Conservation (phyloP, 2,888 invertebrate genomes). For the Brachyptera risi region DNA sequence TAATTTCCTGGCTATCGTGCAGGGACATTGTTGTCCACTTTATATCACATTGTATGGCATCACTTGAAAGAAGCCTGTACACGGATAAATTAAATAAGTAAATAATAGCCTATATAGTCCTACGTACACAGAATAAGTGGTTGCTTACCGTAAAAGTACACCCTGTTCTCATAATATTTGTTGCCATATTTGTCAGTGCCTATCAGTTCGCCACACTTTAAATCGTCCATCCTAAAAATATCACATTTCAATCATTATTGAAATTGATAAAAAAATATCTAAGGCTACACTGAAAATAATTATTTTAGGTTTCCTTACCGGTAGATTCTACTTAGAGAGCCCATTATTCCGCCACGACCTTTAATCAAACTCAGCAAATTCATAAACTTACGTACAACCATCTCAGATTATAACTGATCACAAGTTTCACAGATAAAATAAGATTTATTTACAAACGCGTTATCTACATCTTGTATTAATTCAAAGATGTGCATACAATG, state of each 20-base stretch:
- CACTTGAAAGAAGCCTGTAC: background rate
- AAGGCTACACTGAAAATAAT: no score
- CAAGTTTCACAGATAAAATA: background rate
- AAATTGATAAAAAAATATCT: no score
- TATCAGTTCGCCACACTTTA: conserved; percentile 76
- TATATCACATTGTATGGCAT: no score
- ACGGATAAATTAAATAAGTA: background rate
- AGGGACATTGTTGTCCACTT: no score
- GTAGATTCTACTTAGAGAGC: background rate
- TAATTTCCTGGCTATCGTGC: no score
- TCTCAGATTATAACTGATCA: no score
- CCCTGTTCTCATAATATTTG: conserved; percentile 86
- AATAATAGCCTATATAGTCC: no score
- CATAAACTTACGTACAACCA: no score
- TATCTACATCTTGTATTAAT: no score
- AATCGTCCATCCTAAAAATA: conserved; percentile 62
- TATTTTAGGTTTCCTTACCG: background rate
- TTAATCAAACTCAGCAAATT: background rate
- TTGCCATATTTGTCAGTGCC: conserved; percentile 91
- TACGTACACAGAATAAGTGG: background rate
- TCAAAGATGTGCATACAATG: no score
- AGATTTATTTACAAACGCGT: background rate
- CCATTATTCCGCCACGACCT: background rate
- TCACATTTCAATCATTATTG: no score
- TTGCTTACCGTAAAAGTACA: conserved; percentile 71